Percentiles rank a stretch among this genome's conserved stretches.
phyloP scores from a whole-genome alignment of 2,888 invertebrate genomes.

The Coecobrya sp. region DNA sequence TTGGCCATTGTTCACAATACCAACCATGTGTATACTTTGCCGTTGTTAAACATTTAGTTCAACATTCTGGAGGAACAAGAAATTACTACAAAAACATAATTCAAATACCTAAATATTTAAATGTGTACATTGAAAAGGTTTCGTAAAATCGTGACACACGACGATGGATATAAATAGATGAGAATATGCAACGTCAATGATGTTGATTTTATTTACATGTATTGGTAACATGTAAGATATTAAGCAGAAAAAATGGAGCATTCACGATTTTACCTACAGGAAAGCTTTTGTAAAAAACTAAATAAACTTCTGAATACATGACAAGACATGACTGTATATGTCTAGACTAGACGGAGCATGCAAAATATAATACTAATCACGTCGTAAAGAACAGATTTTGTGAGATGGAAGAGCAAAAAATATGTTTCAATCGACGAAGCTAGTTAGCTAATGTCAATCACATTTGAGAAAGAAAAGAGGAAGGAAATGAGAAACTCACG shows the following conservation, averaged over 20 bases:
- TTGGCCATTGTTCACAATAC: background rate
- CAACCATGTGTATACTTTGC: background rate
- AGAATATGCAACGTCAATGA: conserved; percentile 1
- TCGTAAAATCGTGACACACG: conserved; percentile 46
- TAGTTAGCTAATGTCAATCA: conserved; percentile 47
- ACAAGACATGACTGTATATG: background rate
- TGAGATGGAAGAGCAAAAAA: background rate
- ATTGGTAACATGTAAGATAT: background rate
- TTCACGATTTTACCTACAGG: conserved; percentile 51
- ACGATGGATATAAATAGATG: conserved; percentile 9
- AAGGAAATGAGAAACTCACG: conserved; percentile 34
- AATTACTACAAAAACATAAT: background rate
- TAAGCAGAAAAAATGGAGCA: conserved; percentile 9
- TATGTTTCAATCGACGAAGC: conserved; percentile 8
- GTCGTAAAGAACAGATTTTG: background rate
- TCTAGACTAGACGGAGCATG: background rate
- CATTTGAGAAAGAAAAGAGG: conserved; percentile 1
- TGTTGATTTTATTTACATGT: background rate
- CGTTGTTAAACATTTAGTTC: background rate
- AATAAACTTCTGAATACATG: background rate
- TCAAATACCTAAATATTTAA: background rate
- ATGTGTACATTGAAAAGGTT: background rate
- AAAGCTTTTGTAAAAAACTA: background rate
- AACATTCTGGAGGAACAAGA: background rate
- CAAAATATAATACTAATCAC: no score